These are phyloP conservation scores for Dascillus cervinus DNA, from an alignment of 2,888 invertebrate species.

Conservation along the genomic window DNA sequence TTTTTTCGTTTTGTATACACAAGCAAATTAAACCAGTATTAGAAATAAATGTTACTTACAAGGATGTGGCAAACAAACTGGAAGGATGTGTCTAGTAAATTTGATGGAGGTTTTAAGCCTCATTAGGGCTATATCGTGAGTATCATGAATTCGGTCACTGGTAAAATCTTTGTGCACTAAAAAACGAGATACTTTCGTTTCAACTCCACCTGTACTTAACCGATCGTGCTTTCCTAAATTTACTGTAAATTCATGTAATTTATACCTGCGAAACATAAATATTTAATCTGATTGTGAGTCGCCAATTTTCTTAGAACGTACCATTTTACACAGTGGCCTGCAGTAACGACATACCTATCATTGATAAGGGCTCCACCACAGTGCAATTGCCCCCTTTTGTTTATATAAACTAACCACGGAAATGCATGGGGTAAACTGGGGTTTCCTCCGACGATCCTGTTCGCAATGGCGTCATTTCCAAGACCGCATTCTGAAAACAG, in stretches of 20 bases:
- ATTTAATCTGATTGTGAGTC: background rate
- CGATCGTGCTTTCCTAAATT: constrained; percentile 45
- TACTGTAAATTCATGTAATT: constrained; percentile 37
- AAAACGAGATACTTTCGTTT: constrained; percentile 37
- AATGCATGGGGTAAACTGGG: constrained; percentile 45
- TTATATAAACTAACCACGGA: constrained; percentile 50
- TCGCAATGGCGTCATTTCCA: constrained; percentile 19
- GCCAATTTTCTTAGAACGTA: constrained; percentile 30
- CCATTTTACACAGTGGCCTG: constrained; percentile 54
- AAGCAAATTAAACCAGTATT: too few relatives aligned
- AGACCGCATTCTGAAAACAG: constrained; percentile 31
- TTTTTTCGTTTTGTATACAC: too few relatives aligned
- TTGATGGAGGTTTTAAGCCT: constrained; percentile 41
- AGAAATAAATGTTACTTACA: too few relatives aligned
- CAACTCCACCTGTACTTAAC: constrained; percentile 32
- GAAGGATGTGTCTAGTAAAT: constrained; percentile 43
- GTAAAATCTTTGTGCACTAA: constrained; percentile 47
- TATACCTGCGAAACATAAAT: too few relatives aligned
- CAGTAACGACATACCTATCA: constrained; percentile 48
- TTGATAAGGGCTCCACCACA: constrained; percentile 52
- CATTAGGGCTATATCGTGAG: constrained; percentile 52
- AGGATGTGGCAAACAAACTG: constrained; percentile 48
- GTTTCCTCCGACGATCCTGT: constrained; percentile 50
- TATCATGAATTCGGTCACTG: constrained; percentile 46
- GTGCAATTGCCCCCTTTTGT: constrained; percentile 42